A percentile compares a stretch with the other conserved stretches of the same genome.
Evolutionary conservation across 2,113 vertebrate species (phyloP).

Genomic region (Steatornis caripensis): DNA sequence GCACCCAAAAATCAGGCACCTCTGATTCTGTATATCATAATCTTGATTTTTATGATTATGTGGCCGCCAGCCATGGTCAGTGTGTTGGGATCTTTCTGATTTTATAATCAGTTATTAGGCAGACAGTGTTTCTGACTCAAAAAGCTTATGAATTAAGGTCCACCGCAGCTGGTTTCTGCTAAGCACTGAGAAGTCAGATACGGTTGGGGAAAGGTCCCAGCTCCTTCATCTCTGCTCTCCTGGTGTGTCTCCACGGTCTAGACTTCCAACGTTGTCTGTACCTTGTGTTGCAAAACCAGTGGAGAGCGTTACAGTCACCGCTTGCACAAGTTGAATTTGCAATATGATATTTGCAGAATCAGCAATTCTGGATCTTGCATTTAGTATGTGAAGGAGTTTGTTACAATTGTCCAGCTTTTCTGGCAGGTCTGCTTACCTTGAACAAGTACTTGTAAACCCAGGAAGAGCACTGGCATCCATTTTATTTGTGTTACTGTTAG

Average conservation of each 20-base stretch:
- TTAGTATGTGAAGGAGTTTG: neutral
- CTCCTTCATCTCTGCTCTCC: neutral
- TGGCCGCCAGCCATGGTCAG: too few species aligned
- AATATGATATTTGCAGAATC: neutral
- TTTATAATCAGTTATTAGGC: neutral
- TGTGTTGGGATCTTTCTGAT: neutral
- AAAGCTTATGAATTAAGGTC: neutral
- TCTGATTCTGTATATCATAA: neutral
- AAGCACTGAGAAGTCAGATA: neutral
- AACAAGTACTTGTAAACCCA: neutral
- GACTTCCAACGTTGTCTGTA: neutral
- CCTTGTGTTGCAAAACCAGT: neutral
- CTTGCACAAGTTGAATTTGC: neutral
- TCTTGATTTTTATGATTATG: neutral
- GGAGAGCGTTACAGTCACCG: neutral
- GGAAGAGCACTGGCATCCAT: neutral
- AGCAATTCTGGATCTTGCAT: neutral
- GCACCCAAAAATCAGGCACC: neutral
- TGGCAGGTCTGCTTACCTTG: neutral
- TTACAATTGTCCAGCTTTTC: neutral
- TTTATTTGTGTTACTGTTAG: neutral
- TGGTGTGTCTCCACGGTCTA: neutral
- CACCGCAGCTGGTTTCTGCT: neutral
- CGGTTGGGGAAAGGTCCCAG: neutral
- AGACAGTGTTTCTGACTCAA: neutral